Evolutionary conservation across 2,113 vertebrate species (phyloP).

Genomic region (Laticauda laticaudata): DNA sequence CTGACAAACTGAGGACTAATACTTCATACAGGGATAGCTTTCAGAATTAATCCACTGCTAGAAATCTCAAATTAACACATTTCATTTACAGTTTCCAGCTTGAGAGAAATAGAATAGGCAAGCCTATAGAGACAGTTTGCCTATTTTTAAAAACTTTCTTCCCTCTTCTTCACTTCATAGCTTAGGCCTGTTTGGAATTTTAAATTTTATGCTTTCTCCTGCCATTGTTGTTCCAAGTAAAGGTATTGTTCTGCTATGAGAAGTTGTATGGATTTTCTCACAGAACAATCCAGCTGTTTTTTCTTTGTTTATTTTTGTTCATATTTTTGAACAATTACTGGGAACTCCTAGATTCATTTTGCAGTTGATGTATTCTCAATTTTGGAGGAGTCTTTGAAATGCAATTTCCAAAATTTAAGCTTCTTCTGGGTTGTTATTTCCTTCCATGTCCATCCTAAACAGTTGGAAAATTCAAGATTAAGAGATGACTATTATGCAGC

Average conservation of each 20-base stretch:
- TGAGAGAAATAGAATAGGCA: not conserved
- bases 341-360: slow-evolving; percentile 54
- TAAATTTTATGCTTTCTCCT: not conserved
- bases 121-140: not conserved
- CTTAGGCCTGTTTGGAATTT: not conserved
- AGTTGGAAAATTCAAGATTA: slow-evolving; percentile 40
- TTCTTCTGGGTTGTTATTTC: slow-evolving; percentile 33
- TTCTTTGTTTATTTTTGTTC: not conserved
- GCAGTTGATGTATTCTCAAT: slow-evolving; percentile 40
- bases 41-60: not conserved
- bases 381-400: slow-evolving; percentile 48
- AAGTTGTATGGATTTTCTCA: not conserved
- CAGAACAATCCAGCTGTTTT: not conserved
- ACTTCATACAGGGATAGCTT: not conserved
- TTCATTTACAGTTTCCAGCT: not conserved
- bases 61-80: not conserved
- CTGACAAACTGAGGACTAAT: not conserved
- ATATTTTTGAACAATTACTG: slow-evolving; percentile 54
- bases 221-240: not conserved
- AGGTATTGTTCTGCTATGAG: not conserved
- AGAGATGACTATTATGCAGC: slow-evolving; percentile 28
- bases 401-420: slow-evolving; percentile 5
- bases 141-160: not conserved
- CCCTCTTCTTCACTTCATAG: too few species aligned
- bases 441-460: slow-evolving; percentile 40